phyloP scores from a whole-genome alignment of 2,113 vertebrate species.

The Scomber japonicus region DNA sequence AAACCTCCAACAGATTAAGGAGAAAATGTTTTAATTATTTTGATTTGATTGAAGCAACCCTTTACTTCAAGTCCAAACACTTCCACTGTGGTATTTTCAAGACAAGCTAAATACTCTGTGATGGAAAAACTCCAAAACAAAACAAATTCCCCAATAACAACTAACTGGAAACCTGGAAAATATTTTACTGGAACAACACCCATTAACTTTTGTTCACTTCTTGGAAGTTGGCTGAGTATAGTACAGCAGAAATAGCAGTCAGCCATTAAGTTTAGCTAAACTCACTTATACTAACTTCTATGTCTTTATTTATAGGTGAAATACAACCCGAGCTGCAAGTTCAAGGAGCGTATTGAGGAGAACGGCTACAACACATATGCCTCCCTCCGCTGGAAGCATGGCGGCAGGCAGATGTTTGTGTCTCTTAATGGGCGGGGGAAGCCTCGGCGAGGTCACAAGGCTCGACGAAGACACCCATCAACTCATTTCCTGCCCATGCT shows the following conservation, averaged over 20 bases:
- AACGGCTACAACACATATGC: slow-evolving; percentile 96
- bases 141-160: neutral
- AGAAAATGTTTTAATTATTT: neutral
- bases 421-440: slow-evolving; percentile 89
- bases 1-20: too few relatives aligned
- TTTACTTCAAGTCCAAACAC: slow-evolving; percentile 3
- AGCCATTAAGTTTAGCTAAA: neutral
- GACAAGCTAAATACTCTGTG: neutral
- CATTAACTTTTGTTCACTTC: slow-evolving; percentile 41
- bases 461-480: slow-evolving; percentile 89
- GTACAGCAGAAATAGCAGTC: slow-evolving; percentile 24
- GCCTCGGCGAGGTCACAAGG: slow-evolving; percentile 86
- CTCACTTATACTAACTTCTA: slow-evolving; percentile 9
- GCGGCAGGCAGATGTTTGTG: slow-evolving; percentile 92
- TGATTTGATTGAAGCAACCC: neutral
- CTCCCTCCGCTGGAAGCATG: slow-evolving; percentile 89
- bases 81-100: neutral
- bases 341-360: slow-evolving; percentile 94
- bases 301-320: slow-evolving; percentile 83
- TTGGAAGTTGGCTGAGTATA: slow-evolving; percentile 8
- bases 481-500: slow-evolving; percentile 95
- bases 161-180: slow-evolving; percentile 26
- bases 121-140: neutral
- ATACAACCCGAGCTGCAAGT: slow-evolving; percentile 92
- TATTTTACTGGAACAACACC: slow-evolving; percentile 43